Percentiles rank a stretch among this genome's conserved stretches.
Conservation (phyloP, 2,113 vertebrate species). For the Oenanthe oenanthe region DNA sequence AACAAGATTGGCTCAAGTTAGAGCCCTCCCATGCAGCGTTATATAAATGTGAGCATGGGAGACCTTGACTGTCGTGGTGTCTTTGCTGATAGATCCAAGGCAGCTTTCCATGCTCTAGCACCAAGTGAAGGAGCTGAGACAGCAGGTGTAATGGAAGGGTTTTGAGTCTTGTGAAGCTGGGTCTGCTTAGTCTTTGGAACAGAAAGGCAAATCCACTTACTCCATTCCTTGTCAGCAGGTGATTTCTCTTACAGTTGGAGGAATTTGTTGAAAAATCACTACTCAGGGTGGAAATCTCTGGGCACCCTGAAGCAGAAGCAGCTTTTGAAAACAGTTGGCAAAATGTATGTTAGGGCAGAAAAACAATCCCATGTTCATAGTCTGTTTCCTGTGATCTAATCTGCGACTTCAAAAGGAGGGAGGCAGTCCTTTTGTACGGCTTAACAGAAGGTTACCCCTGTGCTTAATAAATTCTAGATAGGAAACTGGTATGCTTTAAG, state of each 20-base stretch:
- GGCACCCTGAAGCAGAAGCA: background rate
- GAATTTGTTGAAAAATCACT: background rate
- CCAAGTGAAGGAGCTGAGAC: background rate
- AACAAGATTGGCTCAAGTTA: background rate
- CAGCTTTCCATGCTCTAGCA: background rate
- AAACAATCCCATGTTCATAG: background rate
- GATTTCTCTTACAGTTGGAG: background rate
- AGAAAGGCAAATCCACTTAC: background rate
- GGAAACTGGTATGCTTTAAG: background rate
- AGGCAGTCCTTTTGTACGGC: background rate
- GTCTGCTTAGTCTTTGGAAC: background rate
- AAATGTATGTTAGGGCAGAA: background rate
- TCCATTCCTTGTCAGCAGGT: background rate
- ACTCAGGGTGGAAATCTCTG: background rate
- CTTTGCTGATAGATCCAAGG: background rate
- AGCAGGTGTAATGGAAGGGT: fast-evolving
- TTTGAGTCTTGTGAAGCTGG: background rate
- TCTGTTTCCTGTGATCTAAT: background rate
- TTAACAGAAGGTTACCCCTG: background rate
- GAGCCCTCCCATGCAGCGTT: too few relatives aligned
- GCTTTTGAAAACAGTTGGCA: background rate
- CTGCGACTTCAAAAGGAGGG: background rate
- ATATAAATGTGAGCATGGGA: background rate
- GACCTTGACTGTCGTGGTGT: background rate
- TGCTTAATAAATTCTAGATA: background rate